A percentile compares a stretch with the other conserved stretches of the same genome.
Evolutionary conservation across 35 echinoderm and acorn worm species (phyloP).

Genomic region (Strongylocentrotus purpuratus): DNA sequence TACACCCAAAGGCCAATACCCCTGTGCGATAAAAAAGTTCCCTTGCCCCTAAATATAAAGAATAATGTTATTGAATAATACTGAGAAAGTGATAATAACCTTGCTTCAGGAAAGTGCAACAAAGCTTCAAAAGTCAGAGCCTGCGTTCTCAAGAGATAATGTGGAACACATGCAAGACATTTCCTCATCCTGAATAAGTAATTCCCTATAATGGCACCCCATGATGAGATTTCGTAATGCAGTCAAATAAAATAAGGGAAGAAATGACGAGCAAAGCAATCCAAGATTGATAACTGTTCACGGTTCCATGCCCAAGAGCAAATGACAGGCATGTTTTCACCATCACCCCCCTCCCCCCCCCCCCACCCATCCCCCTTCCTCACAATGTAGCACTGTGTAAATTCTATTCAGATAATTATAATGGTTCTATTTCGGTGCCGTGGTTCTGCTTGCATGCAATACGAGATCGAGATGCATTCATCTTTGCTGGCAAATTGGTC

Average conservation of each 20-base stretch:
- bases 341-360: background rate
- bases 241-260: background rate
- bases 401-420: background rate
- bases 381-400: slow-evolving; percentile 1
- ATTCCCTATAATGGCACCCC: background rate
- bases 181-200: background rate
- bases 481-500: slow-evolving; percentile 1
- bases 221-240: background rate
- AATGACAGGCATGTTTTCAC: background rate
- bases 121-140: background rate
- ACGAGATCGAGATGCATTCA: background rate
- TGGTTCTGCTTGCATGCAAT: background rate
- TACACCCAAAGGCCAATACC: no score
- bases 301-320: background rate
- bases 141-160: background rate
- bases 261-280: slow-evolving; percentile 3
- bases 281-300: background rate
- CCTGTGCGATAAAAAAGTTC: no score
- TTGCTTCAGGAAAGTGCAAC: background rate
- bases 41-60: no score
- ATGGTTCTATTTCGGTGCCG: background rate
- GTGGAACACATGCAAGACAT: background rate
- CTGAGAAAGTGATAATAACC: background rate
- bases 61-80: background rate
- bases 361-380: background rate